A percentile compares a stretch with the other conserved stretches of the same genome.
These are phyloP conservation scores for Morpho deidamia DNA, from an alignment of 2,888 invertebrate species.

Conservation along the genomic window DNA sequence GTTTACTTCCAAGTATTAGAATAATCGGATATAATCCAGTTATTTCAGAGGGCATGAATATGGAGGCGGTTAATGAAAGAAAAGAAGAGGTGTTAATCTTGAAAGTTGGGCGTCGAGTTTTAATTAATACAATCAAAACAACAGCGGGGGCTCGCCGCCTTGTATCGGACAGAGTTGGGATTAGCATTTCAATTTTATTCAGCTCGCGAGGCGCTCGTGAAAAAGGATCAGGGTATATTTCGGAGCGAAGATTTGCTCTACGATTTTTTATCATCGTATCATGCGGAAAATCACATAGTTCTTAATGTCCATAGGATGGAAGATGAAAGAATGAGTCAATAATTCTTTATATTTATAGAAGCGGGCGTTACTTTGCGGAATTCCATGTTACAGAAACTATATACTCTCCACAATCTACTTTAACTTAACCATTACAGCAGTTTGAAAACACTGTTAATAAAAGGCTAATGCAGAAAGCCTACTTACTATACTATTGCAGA, in stretches of 20 bases:
- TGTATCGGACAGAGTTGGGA: constrained; percentile 45
- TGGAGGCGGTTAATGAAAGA: constrained; percentile 59
- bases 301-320: too few species aligned
- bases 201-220: not conserved
- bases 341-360: too few species aligned
- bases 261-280: too few species aligned
- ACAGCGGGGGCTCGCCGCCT: constrained; percentile 59
- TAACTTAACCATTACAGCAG: too few species aligned
- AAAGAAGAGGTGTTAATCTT: constrained; percentile 75
- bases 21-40: constrained; percentile 16
- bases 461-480: too few species aligned
- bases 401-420: too few species aligned
- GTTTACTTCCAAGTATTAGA: constrained; percentile 6
- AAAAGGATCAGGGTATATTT: not conserved
- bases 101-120: constrained; percentile 61
- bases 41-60: constrained; percentile 54
- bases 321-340: too few species aligned
- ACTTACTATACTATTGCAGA: too few species aligned
- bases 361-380: too few species aligned
- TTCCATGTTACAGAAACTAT: too few species aligned
- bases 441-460: too few species aligned
- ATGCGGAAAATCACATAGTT: too few species aligned
- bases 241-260: constrained; percentile 9
- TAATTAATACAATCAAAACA: constrained; percentile 79
- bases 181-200: constrained; percentile 27